Conservation (phyloP, 2,797 vertebrate species). For the Alcedo atthis region DNA sequence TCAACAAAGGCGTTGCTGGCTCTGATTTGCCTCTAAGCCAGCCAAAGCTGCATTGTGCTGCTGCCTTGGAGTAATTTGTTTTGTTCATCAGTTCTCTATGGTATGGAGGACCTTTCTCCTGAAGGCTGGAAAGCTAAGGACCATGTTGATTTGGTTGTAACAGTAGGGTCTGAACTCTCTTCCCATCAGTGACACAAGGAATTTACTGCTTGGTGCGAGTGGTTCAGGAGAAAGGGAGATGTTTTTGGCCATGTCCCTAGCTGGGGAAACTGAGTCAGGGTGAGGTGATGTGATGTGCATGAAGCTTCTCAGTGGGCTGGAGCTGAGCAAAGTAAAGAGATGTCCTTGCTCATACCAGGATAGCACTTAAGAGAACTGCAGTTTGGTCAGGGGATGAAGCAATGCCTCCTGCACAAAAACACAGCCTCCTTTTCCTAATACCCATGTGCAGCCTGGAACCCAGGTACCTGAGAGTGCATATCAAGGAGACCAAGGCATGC, state of each 20-base stretch:
- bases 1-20: slow-evolving; percentile 11
- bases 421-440: not conserved
- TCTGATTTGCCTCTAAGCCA: slow-evolving; percentile 18
- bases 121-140: not conserved
- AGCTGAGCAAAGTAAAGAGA: not conserved
- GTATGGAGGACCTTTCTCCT: not conserved
- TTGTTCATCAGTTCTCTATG: not conserved
- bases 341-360: not conserved
- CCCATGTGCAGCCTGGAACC: not conserved
- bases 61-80: not conserved
- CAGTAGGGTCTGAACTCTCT: not conserved
- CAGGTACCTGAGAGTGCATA: not conserved
- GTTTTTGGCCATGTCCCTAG: not conserved
- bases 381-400: not conserved
- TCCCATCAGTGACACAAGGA: not conserved
- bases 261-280: not conserved
- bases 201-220: not conserved
- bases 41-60: not conserved
- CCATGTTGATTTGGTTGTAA: not conserved
- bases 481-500: accelerated
- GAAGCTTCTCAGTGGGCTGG: not conserved
- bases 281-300: not conserved
- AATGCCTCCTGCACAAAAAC: not conserved
- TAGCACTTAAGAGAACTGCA: not conserved
- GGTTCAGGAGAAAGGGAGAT: not conserved